Evolutionary conservation across 2,888 invertebrate species (phyloP).

Genomic region (Anagyrus pseudococci): DNA sequence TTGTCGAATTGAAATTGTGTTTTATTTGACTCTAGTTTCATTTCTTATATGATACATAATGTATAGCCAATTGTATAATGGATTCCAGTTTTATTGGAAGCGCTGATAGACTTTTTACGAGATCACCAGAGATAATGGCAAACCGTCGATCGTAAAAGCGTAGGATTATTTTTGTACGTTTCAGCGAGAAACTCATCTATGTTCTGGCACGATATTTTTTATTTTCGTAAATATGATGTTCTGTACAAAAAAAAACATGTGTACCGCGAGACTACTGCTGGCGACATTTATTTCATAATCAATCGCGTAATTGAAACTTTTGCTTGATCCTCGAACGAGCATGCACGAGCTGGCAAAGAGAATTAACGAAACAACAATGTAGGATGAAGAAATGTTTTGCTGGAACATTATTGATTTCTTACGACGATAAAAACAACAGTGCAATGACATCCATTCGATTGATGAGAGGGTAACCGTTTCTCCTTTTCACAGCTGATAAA

Average conservation of each 20-base stretch:
- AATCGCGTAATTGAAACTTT: too few relatives aligned
- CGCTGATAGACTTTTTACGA: conserved; percentile 53
- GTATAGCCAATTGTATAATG: conserved; percentile 39
- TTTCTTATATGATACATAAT: conserved; percentile 39
- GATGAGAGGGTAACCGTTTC: conserved; percentile 37
- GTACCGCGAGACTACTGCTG: conserved; percentile 12
- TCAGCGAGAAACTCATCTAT: conserved; percentile 48
- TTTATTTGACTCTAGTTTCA: conserved; percentile 37
- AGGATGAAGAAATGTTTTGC: conserved; percentile 42
- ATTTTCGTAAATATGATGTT: conserved; percentile 22
- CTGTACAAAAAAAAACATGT: conserved; percentile 15
- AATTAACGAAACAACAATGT: conserved; percentile 3
- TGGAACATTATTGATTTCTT: conserved; percentile 49
- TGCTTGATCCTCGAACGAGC: too few relatives aligned
- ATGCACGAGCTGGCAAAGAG: too few relatives aligned
- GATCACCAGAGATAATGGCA: conserved; percentile 36
- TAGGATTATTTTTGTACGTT: conserved; percentile 53
- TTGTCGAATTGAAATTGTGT: conserved; percentile 34
- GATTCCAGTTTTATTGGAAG: conserved; percentile 62
- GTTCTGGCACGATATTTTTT: conserved; percentile 45
- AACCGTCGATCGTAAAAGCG: conserved; percentile 37
- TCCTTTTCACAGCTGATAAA: conserved; percentile 39
- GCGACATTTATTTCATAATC: too few relatives aligned
- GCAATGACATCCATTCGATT: conserved; percentile 51
- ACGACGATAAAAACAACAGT: conserved; percentile 45